Base-by-base conservation (phyloP, 2,797 vertebrate genomes). In the Platyrinchus mystaceus region DNA sequence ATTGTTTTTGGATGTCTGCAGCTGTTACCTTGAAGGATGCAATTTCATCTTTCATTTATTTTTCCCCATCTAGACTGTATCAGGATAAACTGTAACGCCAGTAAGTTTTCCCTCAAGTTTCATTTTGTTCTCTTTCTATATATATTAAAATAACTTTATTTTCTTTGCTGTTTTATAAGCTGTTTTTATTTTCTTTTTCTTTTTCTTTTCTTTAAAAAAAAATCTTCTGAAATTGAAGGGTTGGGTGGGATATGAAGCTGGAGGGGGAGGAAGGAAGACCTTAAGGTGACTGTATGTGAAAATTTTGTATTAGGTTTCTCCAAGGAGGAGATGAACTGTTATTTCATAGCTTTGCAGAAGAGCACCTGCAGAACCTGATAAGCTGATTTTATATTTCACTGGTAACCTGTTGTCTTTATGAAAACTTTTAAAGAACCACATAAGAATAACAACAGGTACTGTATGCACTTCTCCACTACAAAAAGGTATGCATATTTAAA, bases 11-110 rank as follows among this genome's bases (percentile, higher is more conserved):
- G 99, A 99, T 99, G 99, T 99, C 99, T 99, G 99, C 99, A 99
- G 99, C 99, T 99, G 98, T 99, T 99, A 99, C 99, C 99, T 99
- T 99, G 99, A 99, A 99, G 99, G 99, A 99, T 99, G 99, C 99
- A 99, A 99, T 99, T 99, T 99, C 99, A 99, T 99, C 99, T 99
- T 99, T 99, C 99, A 99, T 99, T 99, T 99, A 99, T 99, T 99
- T 99, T 99, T 99, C 99, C 99, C 99, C 99, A 99, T 99, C 99
- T 99, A 99, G 99, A 99, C 99, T 99, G 99, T 99, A 99, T 99
- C 99, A 99, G 99, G 99, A 99, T 99, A 99, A 99, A 99, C 99
- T 99, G 99, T 99, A 99, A 99, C 99, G 98, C 99, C 99, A 99
- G 99, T 99, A 99, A 99, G 99, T 99, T 99, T 98, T 98, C 98